Evolutionary conservation across 92 coral and sea anemone species (phyloP).

Genomic region (Porites divaricata): DNA sequence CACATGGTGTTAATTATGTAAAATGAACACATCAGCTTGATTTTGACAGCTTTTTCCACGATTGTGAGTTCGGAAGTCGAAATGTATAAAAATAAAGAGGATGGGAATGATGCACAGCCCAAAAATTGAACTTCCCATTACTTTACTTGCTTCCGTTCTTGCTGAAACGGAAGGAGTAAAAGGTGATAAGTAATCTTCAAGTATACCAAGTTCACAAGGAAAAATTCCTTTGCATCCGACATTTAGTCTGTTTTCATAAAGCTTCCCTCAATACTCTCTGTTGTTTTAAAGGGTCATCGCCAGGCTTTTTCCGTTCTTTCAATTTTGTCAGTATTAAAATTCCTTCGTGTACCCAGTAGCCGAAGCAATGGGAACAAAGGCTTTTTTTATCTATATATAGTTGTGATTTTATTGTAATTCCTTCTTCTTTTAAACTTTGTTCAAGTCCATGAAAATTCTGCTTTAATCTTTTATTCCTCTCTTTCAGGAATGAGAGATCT

Average conservation of each 20-base stretch:
- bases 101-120: neutral
- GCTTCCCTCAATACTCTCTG: too few species aligned
- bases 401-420: neutral
- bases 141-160: neutral
- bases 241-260: too few species aligned
- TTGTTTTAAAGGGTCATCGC: too few species aligned
- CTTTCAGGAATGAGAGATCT: neutral
- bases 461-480: slow-evolving; percentile 6
- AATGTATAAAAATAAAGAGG: neutral
- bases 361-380: neutral
- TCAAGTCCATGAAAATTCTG: neutral
- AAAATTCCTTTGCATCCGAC: neutral
- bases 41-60: slow-evolving; percentile 19
- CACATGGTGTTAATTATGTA: slow-evolving; percentile 39
- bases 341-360: neutral
- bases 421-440: neutral
- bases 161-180: neutral
- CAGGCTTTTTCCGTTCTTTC: too few species aligned
- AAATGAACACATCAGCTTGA: slow-evolving; percentile 15
- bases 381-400: neutral
- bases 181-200: neutral
- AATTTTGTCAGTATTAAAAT: too few species aligned
- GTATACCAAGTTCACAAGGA: neutral
- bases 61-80: neutral
- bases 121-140: too few species aligned